A percentile compares a stretch with the other conserved stretches of the same genome.
Conservation (phyloP, 2,888 invertebrate species). For the Volucella inflata region DNA sequence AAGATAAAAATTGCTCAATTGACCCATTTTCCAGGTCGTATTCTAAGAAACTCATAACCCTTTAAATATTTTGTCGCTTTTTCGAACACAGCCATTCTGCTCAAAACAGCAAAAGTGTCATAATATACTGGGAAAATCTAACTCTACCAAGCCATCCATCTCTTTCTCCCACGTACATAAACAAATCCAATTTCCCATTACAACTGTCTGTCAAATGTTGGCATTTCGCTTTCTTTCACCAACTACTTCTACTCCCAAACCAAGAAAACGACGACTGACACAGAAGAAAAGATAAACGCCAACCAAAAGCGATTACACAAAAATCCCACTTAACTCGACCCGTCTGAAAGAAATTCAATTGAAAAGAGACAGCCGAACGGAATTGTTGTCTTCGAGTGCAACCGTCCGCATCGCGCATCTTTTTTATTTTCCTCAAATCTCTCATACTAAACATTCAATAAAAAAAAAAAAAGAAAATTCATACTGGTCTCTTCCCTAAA, state of each 20-base stretch:
- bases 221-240: conserved; percentile 4
- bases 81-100: background rate
- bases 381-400: conserved; percentile 67
- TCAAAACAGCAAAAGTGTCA: background rate
- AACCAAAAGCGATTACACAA: conserved; percentile 22
- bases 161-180: conserved; percentile 10
- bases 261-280: background rate
- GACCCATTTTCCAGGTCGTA: too few species aligned
- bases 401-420: conserved; percentile 70
- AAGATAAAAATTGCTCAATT: too few species aligned
- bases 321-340: conserved; percentile 53
- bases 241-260: background rate
- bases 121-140: conserved; percentile 10
- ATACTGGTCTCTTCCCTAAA: conserved; percentile 1
- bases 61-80: background rate
- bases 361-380: conserved; percentile 70
- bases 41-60: too few species aligned
- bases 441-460: conserved; percentile 39
- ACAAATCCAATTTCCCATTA: conserved; percentile 36
- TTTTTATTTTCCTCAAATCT: conserved; percentile 62
- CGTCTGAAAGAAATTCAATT: conserved; percentile 43
- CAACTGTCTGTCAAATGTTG: conserved; percentile 30
- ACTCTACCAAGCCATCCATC: background rate
- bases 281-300: background rate
- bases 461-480: too few species aligned